phyloP scores from a whole-genome alignment of 2,113 vertebrate species.

The Ctenomys sociabilis region DNA sequence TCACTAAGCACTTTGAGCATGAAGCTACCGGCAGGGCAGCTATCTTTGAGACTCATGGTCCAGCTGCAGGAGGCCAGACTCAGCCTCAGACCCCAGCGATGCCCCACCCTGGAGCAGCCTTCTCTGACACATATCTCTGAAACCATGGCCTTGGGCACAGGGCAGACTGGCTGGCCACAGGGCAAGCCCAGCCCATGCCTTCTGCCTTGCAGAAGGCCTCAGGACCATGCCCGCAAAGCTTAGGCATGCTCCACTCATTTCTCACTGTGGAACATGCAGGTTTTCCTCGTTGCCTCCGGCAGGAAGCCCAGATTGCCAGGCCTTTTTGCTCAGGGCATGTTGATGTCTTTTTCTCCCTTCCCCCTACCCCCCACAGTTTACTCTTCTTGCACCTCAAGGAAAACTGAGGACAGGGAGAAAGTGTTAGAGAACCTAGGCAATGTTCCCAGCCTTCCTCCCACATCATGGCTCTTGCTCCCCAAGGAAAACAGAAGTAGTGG shows the following conservation, averaged over 20 bases:
- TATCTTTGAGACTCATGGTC: not conserved
- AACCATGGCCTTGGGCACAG: not conserved
- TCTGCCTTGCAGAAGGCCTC: not conserved
- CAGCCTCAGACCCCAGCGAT: not conserved
- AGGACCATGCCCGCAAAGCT: accelerated
- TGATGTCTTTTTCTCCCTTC: not conserved
- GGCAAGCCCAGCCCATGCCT: not conserved
- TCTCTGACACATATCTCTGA: not conserved
- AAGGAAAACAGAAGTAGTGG: not conserved
- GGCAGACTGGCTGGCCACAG: not conserved
- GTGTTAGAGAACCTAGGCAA: not conserved
- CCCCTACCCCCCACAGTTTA: not conserved
- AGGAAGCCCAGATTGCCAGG: not conserved
- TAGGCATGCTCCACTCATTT: not conserved
- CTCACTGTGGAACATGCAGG: not conserved
- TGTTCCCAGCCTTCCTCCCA: not conserved
- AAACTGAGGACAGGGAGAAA: not conserved
- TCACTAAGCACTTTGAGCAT: accelerated
- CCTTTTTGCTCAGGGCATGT: not conserved
- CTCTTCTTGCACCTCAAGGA: not conserved
- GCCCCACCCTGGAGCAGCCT: not conserved
- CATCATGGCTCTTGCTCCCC: not conserved
- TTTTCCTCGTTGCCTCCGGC: not conserved
- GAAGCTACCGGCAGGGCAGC: not conserved
- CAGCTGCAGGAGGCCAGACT: not conserved